phyloP scores from a whole-genome alignment of 2,888 invertebrate genomes.

The Hirtodrosophila alboralis region DNA sequence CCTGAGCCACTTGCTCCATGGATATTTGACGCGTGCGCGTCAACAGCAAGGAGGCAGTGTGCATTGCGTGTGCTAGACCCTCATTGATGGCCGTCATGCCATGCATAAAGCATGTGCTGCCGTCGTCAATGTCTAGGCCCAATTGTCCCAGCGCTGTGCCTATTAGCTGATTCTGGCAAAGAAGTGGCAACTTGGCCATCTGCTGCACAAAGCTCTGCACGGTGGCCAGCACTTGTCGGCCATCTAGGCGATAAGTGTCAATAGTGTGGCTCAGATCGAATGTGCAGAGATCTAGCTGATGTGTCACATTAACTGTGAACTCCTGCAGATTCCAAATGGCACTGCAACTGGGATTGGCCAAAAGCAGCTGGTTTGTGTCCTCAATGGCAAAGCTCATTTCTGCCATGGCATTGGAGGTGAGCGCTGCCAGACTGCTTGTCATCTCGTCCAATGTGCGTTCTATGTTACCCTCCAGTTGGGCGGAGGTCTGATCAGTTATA shows the following conservation, averaged over 20 bases:
- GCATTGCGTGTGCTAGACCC: constrained; percentile 60
- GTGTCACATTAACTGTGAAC: constrained; percentile 59
- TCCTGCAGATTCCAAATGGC: constrained; percentile 58
- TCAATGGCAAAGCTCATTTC: constrained; percentile 56
- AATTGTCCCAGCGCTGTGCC: constrained; percentile 23
- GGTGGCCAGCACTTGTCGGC: constrained; percentile 32
- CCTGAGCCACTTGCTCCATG: constrained; percentile 42
- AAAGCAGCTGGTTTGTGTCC: constrained; percentile 53
- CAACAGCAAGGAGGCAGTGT: constrained; percentile 59
- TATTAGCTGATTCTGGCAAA: constrained; percentile 41
- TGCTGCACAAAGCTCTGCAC: constrained; percentile 58
- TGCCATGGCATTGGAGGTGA: constrained; percentile 53
- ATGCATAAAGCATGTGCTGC: constrained; percentile 62
- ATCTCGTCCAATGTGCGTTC: constrained; percentile 46
- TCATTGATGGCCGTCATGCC: constrained; percentile 65
- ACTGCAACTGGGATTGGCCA: constrained; percentile 61
- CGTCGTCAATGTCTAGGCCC: constrained; percentile 34
- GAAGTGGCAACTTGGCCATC: constrained; percentile 57
- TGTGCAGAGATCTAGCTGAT: constrained; percentile 57
- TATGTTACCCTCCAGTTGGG: constrained; percentile 59
- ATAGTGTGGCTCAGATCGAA: constrained; percentile 35
- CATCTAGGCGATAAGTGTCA: constrained; percentile 37
- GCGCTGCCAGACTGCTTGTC: constrained; percentile 54
- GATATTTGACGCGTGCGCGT: constrained; percentile 56
- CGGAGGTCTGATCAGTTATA: constrained; percentile 54